Percentiles rank a stretch among this genome's conserved stretches.
These are phyloP conservation scores for Rhynchomys soricoides DNA, from an alignment of 2,113 vertebrate species.

Conservation along the genomic window DNA sequence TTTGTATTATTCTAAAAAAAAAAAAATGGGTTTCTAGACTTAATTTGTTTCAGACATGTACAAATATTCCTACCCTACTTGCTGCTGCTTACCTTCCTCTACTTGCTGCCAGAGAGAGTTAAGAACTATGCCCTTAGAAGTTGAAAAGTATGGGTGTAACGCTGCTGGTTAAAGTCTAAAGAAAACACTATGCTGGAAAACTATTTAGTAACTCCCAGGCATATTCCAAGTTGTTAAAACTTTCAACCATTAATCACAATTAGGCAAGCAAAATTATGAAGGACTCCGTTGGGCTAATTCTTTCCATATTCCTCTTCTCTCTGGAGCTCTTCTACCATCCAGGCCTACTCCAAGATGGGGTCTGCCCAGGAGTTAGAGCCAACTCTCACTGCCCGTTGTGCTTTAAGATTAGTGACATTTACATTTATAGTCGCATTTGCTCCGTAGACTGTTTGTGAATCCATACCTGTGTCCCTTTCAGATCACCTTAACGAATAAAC, in stretches of 20 bases:
- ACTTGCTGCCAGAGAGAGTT: neutral
- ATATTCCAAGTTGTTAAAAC: conserved; percentile 16
- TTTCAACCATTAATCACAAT: neutral
- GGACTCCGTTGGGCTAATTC: neutral
- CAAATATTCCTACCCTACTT: neutral
- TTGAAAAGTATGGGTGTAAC: neutral
- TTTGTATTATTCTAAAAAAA: neutral
- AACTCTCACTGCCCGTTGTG: too few species aligned
- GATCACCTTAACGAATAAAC: neutral
- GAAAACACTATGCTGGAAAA: neutral
- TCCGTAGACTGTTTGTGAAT: neutral
- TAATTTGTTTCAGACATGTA: neutral
- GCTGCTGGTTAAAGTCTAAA: neutral
- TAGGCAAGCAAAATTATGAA: neutral
- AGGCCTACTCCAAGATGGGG: neutral
- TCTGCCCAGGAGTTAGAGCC: neutral
- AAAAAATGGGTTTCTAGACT: neutral
- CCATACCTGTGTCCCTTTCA: neutral
- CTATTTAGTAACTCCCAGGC: neutral
- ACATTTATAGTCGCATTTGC: neutral
- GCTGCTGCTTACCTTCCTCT: neutral
- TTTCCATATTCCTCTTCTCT: neutral
- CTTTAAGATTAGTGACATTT: neutral
- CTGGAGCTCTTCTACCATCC: neutral
- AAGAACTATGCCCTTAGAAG: neutral